Base-by-base conservation (phyloP, 2,797 vertebrate genomes). In the Rhynchonycteris naso region DNA sequence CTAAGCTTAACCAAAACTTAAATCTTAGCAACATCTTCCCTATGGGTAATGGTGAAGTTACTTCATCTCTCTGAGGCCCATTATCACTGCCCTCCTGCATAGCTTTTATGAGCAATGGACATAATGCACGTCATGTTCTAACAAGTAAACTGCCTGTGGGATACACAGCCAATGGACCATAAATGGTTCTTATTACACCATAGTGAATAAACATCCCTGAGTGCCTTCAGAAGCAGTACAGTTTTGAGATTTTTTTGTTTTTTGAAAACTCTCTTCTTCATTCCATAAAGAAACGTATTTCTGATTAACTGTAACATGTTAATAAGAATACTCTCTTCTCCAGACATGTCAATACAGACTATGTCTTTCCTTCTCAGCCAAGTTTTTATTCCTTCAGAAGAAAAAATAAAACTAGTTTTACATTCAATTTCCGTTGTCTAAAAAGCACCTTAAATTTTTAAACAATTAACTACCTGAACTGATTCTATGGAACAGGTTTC, bases 401-500 rank as follows among this genome's bases (percentile, higher is more conserved):
- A 7, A 3, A n/a, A 47, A 47, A 66, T 58, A 43, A 68, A 26
- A 88, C 35, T 88, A 16, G 8, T 56, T 94, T 90, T 90, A 66
- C 56, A 63, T 91, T 93, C 43, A 72, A 78, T 78, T 79, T 75
- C 50, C 66, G 35, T 78, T 80, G n/a, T 50, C 72, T 76, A 50
- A 68, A 89, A 95, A 69, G 38, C 47, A 26, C 26, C 50, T 71
- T 75, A 7, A 66, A 47, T 84, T 76, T 38, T 75, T 88, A 91
- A n/a, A 28, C 33, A 82, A 7, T 56, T 80, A 58, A 35, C 15
- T 50, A 54, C 74, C 81, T 50, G 50, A 87, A 82, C 59, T 63
- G 63, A 85, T 92, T 88, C 90, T 80, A 87, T 52, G 71, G 56
- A 43, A 14, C 5, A 90, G 65, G 74, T 89, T 21, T 91, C 30